Evolutionary conservation across 1,140 invertebrate genomes (phyloP).

Genomic region (Vollenhovia emeryi): DNA sequence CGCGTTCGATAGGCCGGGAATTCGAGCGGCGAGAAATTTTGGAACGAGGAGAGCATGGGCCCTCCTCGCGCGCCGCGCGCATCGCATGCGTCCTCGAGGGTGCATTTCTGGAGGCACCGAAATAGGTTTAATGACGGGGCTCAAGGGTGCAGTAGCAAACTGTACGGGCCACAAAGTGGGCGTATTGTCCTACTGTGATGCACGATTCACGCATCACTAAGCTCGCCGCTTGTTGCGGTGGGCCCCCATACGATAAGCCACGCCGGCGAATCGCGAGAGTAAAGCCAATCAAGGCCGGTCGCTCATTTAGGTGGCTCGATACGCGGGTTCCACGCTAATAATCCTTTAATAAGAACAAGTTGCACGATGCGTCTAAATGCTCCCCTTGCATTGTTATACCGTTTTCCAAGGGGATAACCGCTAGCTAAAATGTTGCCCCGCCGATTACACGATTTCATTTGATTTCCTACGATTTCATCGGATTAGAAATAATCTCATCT

Average conservation of each 20-base stretch:
- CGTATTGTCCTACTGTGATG: constrained; percentile 51
- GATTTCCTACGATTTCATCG: too few species aligned
- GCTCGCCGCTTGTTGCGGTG: constrained; percentile 18
- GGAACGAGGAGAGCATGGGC: not conserved
- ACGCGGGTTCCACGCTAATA: constrained; percentile 37
- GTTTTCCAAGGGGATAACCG: too few species aligned
- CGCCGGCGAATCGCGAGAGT: constrained; percentile 2
- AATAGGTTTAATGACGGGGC: constrained; percentile 51
- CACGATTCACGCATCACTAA: constrained; percentile 50
- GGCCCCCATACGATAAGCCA: constrained; percentile 15
- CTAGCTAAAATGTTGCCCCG: too few species aligned
- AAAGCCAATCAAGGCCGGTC: constrained; percentile 40
- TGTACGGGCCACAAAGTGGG: constrained; percentile 51
- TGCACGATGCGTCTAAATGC: not conserved
- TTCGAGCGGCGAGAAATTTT: constrained; percentile 27
- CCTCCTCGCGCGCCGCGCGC: not conserved
- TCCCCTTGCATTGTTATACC: not conserved
- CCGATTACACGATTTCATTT: too few species aligned
- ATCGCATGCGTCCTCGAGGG: constrained; percentile 20
- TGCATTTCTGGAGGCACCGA: constrained; percentile 49
- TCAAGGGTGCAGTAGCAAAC: constrained; percentile 40
- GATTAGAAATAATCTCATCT: too few species aligned
- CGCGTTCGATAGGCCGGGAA: constrained; percentile 10
- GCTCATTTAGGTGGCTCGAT: constrained; percentile 3
- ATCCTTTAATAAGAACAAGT: constrained; percentile 5